Evolutionary conservation across 2,113 vertebrate species (phyloP).

Genomic region (Hemicordylus capensis): DNA sequence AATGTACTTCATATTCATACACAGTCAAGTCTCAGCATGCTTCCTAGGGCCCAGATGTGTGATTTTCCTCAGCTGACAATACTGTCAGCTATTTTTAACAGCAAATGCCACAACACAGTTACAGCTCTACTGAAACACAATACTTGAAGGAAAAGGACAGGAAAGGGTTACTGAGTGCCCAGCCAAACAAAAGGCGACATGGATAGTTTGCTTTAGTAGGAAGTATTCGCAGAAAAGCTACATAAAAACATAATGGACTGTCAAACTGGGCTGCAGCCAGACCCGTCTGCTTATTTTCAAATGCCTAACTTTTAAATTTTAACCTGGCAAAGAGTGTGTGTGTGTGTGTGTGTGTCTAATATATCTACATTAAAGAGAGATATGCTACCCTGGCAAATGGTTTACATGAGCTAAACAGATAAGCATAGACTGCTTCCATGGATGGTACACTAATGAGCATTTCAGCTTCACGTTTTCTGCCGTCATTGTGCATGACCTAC

Average conservation of each 20-base stretch:
- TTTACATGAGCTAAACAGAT: not conserved
- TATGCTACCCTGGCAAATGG: too few species aligned
- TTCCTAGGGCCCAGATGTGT: not conserved
- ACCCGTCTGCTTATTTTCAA: not conserved
- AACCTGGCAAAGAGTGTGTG: not conserved
- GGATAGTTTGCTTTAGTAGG: constrained; percentile 1
- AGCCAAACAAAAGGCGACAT: not conserved
- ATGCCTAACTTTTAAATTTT: not conserved
- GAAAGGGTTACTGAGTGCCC: not conserved
- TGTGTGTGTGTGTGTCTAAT: too few species aligned
- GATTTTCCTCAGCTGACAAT: constrained; percentile 13
- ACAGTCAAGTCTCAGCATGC: constrained; percentile 12
- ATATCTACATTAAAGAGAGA: too few species aligned
- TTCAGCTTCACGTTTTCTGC: not conserved
- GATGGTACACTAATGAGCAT: not conserved
- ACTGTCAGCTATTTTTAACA: constrained; percentile 8
- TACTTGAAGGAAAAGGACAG: not conserved
- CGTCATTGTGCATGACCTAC: not conserved
- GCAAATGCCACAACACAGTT: not conserved
- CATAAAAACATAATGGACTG: not conserved
- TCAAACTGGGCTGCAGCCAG: constrained; percentile 1
- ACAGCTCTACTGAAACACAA: not conserved
- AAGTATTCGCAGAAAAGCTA: not conserved
- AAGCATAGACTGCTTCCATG: not conserved
- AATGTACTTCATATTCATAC: not conserved